Percentiles rank a stretch among this genome's conserved stretches.
Evolutionary conservation across 53 echinoderm and acorn worm genomes (phyloP).

Genomic region (Holothuria leucospilota): DNA sequence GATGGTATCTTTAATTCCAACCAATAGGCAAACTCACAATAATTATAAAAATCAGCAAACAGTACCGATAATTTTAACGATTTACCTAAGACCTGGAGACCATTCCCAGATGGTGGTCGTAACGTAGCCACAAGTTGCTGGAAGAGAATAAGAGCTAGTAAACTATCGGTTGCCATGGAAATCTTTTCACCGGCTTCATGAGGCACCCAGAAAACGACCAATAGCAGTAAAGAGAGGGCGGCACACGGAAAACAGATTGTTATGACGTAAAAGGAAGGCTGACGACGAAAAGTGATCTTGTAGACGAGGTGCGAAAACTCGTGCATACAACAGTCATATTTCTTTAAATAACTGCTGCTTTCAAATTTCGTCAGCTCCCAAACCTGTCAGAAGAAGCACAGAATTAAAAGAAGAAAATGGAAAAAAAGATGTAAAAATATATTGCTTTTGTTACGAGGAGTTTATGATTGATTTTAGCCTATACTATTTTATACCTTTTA

Average conservation of each 20-base stretch:
- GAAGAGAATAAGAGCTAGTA: conserved; percentile 45
- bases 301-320: conserved; percentile 71
- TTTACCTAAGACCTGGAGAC: conserved; percentile 33
- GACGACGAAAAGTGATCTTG: conserved; percentile 62
- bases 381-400: background rate
- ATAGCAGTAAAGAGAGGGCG: conserved; percentile 64
- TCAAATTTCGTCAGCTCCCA: conserved; percentile 23
- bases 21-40: no score
- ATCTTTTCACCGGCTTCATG: conserved; percentile 76
- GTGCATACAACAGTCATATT: conserved; percentile 66
- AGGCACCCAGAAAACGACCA: conserved; percentile 76
- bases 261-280: conserved; percentile 69
- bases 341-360: background rate
- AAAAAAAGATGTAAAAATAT: no score
- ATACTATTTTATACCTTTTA: no score
- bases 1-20: no score
- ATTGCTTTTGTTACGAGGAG: no score
- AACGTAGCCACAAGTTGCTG: conserved; percentile 33
- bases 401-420: background rate
- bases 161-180: conserved; percentile 31
- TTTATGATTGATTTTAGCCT: no score
- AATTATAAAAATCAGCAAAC: no score
- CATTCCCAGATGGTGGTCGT: conserved; percentile 21
- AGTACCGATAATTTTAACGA: no score
- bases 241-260: conserved; percentile 77